A percentile compares a stretch with the other conserved stretches of the same genome.
phyloP scores from a whole-genome alignment of 2,797 vertebrate genomes.

The Alosa sapidissima region DNA sequence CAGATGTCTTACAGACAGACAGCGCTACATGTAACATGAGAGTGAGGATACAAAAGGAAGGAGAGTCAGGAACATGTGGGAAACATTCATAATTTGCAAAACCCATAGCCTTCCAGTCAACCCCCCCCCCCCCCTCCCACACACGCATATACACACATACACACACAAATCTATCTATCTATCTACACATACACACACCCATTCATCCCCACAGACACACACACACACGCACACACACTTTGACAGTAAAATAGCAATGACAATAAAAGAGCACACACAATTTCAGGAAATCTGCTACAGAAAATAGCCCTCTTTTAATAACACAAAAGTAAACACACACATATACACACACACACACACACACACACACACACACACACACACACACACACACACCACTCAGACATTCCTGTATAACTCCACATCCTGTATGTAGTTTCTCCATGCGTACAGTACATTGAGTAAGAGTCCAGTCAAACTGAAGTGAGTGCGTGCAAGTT shows the following conservation, averaged over 20 bases:
- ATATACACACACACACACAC: not conserved
- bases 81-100: constrained; percentile 10
- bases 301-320: not conserved
- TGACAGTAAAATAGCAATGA: too few relatives aligned
- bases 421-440: not conserved
- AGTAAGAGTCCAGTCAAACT: too few relatives aligned
- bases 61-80: not conserved
- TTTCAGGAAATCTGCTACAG: too few relatives aligned
- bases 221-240: not conserved
- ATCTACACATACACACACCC: not conserved
- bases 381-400: not conserved
- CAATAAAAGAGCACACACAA: not conserved
- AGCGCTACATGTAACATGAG: not conserved
- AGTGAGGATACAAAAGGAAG: not conserved
- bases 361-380: not conserved
- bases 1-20: not conserved
- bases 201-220: not conserved
- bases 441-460: too few relatives aligned
- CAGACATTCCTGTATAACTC: too few relatives aligned
- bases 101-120: not conserved
- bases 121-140: not conserved
- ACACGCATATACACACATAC: not conserved
- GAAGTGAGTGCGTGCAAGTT: too few relatives aligned
- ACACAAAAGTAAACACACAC: not conserved
- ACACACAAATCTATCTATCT: not conserved